Base-by-base conservation (phyloP, 2,113 vertebrate species). In the Anseranas semipalmata region DNA sequence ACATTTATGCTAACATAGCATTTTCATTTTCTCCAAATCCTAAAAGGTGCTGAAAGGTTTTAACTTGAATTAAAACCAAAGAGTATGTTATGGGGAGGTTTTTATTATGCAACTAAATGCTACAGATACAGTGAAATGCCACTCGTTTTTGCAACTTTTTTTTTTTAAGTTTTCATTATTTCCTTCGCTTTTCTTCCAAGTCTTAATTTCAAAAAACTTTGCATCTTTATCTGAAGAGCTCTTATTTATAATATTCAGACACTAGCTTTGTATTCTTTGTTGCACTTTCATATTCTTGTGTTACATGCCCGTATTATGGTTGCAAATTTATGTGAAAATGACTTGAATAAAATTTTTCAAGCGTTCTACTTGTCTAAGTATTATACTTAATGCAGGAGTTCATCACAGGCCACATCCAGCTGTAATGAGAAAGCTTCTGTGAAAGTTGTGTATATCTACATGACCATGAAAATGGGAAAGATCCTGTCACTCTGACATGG, bases 341-440 rank as follows among this genome's bases (percentile, higher is more conserved):
- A 98, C 97, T 98, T 98, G 97, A 98, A 98, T 98, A 98, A 98
- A 98, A 87, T 94, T 95, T 98, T 98, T 98, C 97, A 98, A 98
- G 97, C 81, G 89, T 98, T 96, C 70, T 75, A 41, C 41, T 89
- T 95, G 92, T 96, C 10, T 0, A 73, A 96, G 94, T 71, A 82
- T 94, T 82, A 62, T 24, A 76, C 62, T 88, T 94, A 63, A 71
- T 79, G 52, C 30, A 75, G 28, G 48, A 72, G 6, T 35, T 16
- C 20, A 16, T 12, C 25, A 21, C 5, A 90, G 70, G 58, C 53
- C 66, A 74, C 41, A 58, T 80, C 16, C 16, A 62, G 17, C 68
- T 66, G 25, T 56, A 66, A 1, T 53, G 21, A 62, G 35, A 88
- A 73, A 78, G 14, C 46, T 46, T 73, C 59, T 66, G 3, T 18